Conservation (phyloP, 2,888 invertebrate species). For the Mythimna impura region DNA sequence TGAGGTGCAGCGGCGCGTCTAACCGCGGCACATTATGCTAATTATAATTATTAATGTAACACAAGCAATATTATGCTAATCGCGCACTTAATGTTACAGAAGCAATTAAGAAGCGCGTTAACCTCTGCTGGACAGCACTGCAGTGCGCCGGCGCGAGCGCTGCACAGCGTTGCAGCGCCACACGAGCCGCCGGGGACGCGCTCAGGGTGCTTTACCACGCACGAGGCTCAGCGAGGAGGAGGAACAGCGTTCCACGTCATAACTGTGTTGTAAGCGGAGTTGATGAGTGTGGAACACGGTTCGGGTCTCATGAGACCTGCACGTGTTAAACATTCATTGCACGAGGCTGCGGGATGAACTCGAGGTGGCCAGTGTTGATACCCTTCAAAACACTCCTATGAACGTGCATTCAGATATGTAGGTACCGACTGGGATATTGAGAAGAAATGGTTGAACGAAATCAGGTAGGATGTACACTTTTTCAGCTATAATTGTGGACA, state of each 20-base stretch:
- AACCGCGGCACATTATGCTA: slow-evolving; percentile 66
- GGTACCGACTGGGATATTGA: no score
- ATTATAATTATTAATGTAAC: slow-evolving; percentile 67
- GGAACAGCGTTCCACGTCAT: not conserved
- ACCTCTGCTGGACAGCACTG: slow-evolving; percentile 38
- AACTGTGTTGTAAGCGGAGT: not conserved
- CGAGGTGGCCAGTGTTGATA: no score
- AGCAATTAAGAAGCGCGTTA: slow-evolving; percentile 69
- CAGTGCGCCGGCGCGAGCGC: not conserved
- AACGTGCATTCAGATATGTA: no score
- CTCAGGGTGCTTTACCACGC: no score
- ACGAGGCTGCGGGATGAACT: no score
- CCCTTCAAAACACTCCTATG: no score
- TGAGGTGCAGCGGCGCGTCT: slow-evolving; percentile 50
- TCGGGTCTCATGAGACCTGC: not conserved
- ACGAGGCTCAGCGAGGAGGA: no score
- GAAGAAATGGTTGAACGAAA: not conserved
- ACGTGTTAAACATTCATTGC: not conserved
- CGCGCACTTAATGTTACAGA: slow-evolving; percentile 62
- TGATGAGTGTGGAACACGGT: not conserved
- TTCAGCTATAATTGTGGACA: not conserved
- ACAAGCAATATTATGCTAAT: slow-evolving; percentile 69
- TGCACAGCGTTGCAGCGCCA: not conserved
- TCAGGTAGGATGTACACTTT: not conserved
- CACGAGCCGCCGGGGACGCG: no score